phyloP scores from a whole-genome alignment of 2,113 vertebrate species.

The Rhinogobius similis region DNA sequence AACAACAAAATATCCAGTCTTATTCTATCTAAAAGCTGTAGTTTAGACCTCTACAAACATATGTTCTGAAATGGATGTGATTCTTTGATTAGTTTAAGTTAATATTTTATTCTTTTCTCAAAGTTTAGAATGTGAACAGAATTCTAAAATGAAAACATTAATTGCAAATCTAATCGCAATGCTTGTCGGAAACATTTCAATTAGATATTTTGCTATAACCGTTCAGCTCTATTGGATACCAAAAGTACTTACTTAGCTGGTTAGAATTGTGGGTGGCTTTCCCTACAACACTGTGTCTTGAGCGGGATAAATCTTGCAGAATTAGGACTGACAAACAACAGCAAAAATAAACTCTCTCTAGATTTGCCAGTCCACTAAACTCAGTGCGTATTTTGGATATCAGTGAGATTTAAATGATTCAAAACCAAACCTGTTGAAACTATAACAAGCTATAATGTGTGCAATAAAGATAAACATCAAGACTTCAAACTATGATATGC shows the following conservation, averaged over 20 bases:
- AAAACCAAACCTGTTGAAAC: neutral
- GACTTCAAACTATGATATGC: neutral
- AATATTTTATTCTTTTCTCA: no score
- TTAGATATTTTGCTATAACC: no score
- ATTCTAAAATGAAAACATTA: no score
- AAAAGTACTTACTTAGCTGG: neutral
- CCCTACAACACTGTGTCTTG: neutral
- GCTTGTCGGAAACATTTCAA: no score
- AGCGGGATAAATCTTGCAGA: neutral
- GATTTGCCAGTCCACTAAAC: neutral
- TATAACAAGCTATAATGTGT: neutral
- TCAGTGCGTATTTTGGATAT: neutral
- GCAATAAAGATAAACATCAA: neutral
- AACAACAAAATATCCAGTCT: no score
- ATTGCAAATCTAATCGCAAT: no score
- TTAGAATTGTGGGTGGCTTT: neutral
- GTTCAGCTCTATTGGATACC: no score
- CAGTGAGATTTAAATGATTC: neutral
- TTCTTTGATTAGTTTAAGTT: no score
- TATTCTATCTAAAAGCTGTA: no score
- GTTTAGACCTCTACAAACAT: no score
- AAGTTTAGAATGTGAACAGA: no score
- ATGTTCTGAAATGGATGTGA: no score
- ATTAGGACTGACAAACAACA: neutral
- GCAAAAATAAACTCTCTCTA: neutral